These are phyloP conservation scores for Gymnoscopelus braueri DNA, from an alignment of 2,797 vertebrate genomes.

Conservation along the genomic window DNA sequence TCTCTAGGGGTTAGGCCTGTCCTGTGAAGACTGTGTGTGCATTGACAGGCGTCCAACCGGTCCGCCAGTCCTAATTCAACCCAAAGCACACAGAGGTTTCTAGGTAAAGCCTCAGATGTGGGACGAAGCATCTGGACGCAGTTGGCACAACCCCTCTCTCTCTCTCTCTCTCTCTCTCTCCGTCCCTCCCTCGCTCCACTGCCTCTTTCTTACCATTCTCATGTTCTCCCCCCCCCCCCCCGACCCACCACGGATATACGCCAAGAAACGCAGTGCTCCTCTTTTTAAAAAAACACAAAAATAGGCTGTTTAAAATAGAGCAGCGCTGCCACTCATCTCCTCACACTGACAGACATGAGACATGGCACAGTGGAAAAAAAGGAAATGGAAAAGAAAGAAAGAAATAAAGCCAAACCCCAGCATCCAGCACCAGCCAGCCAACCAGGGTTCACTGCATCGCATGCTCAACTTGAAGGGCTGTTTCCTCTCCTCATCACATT, in stretches of 20 bases:
- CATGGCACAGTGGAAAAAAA: not conserved
- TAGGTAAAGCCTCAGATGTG: constrained; percentile 68
- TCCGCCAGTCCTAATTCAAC: constrained; percentile 61
- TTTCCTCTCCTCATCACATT: constrained; percentile 63
- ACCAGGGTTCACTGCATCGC: constrained; percentile 57
- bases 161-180: constrained; percentile 34
- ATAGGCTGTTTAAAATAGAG: constrained; percentile 6
- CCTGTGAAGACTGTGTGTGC: constrained; percentile 66
- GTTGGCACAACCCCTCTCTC: constrained; percentile 53
- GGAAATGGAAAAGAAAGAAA: constrained; percentile 13
- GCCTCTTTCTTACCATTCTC: constrained; percentile 33
- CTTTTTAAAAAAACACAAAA: constrained; percentile 47
- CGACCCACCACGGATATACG: constrained; percentile 31
- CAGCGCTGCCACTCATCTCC: constrained; percentile 40
- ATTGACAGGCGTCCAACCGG: constrained; percentile 65
- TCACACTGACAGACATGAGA: constrained; percentile 42
- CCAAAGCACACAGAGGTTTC: constrained; percentile 63
- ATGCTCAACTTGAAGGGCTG: constrained; percentile 61
- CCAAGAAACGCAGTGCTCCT: constrained; percentile 28
- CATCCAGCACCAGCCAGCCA: not conserved
- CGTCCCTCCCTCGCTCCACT: constrained; percentile 3
- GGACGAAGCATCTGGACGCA: constrained; percentile 56
- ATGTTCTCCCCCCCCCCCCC: constrained; percentile 43
- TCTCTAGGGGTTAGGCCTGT: constrained; percentile 59
- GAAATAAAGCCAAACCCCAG: constrained; percentile 36